These are phyloP conservation scores for Fringilla coelebs DNA, from an alignment of 2,797 vertebrate species.

Conservation along the genomic window DNA sequence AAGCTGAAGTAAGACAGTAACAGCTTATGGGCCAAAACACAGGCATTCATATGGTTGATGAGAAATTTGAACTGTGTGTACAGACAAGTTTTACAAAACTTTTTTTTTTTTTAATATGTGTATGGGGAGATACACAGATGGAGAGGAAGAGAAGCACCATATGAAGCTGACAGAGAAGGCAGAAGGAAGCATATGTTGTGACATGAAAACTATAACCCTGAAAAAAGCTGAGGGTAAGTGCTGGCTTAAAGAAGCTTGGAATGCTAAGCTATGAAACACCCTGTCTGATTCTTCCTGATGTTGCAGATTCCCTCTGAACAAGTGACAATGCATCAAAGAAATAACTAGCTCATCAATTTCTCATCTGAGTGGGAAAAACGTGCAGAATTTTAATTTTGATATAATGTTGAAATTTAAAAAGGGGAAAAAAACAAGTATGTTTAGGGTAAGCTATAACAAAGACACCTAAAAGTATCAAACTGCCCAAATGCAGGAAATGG, in stretches of 20 bases:
- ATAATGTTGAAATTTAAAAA: neutral
- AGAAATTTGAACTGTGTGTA: neutral
- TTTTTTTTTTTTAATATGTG: neutral
- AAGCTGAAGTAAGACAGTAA: neutral
- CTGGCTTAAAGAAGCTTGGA: constrained; percentile 21
- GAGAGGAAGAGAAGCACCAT: constrained; percentile 40
- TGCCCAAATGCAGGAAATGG: neutral
- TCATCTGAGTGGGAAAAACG: neutral
- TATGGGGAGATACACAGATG: constrained; percentile 24
- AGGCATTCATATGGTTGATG: neutral
- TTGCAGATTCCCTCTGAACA: neutral
- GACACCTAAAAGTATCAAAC: neutral
- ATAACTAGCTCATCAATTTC: neutral
- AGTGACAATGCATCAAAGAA: constrained; percentile 2
- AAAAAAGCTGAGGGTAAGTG: constrained; percentile 33
- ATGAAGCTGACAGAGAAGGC: constrained; percentile 55
- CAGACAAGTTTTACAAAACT: neutral
- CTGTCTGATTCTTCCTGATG: neutral
- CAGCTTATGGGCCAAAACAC: neutral
- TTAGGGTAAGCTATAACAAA: neutral
- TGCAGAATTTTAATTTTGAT: neutral
- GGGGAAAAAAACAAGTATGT: rapidly evolving
- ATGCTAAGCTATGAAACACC: neutral
- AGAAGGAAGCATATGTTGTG: constrained; percentile 59
- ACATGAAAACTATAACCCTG: constrained; percentile 40